Conservation (phyloP, 2,113 vertebrate genomes). For the Eudyptes chrysolophus region DNA sequence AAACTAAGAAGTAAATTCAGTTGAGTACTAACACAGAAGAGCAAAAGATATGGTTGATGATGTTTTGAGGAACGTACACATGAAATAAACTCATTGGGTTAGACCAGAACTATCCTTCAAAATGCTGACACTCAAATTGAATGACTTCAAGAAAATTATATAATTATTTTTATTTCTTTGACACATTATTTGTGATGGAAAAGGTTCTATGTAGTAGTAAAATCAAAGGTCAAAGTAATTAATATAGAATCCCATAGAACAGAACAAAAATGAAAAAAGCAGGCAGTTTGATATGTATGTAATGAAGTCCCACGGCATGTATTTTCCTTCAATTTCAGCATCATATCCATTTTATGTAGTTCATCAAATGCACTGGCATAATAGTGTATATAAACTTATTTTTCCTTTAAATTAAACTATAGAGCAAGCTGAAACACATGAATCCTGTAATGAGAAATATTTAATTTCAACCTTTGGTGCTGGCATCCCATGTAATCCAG, state of each 20-base stretch:
- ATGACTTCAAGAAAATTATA: not conserved
- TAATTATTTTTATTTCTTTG: not conserved
- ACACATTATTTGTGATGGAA: not conserved
- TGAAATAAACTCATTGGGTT: not conserved
- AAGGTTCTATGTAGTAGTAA: not conserved
- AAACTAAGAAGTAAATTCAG: not conserved
- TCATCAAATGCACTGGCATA: not conserved
- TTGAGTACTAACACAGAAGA: not conserved
- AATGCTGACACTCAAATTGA: not conserved
- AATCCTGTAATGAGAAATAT: not conserved
- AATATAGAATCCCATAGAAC: not conserved
- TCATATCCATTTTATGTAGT: not conserved
- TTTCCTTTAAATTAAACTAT: not conserved
- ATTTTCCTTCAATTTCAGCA: not conserved
- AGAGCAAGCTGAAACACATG: not conserved
- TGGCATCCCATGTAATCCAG: conserved; percentile 82
- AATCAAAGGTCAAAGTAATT: not conserved
- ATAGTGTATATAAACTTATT: not conserved
- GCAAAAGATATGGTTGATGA: not conserved
- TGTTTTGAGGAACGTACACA: not conserved
- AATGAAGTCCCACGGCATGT: not conserved
- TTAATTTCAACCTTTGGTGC: conserved; percentile 85
- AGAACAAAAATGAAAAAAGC: not conserved
- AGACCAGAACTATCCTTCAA: not conserved
- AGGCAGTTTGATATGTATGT: not conserved